phyloP scores from a whole-genome alignment of 2,797 vertebrate species.

The Tenualosa thibaudeaui region DNA sequence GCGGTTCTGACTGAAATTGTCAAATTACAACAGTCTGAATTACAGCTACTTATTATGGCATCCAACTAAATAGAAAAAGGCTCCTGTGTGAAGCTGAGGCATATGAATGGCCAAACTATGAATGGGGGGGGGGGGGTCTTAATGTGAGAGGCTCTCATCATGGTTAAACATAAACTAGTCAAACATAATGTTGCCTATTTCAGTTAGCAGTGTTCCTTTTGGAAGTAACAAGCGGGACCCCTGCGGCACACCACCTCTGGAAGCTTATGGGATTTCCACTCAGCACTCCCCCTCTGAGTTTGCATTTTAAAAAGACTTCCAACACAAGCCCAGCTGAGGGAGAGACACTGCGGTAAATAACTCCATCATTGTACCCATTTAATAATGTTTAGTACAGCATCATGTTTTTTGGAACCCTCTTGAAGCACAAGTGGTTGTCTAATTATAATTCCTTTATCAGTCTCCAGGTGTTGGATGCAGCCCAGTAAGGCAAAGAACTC shows the following conservation, averaged over 20 bases:
- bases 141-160: neutral
- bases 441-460: conserved; percentile 17
- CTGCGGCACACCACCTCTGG: no score
- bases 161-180: neutral
- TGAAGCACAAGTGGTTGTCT: conserved; percentile 3
- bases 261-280: neutral
- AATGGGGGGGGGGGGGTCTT: no score
- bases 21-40: neutral
- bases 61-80: neutral
- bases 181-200: neutral
- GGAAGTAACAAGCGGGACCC: neutral
- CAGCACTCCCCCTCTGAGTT: neutral
- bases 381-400: conserved; percentile 39
- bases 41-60: neutral
- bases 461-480: neutral
- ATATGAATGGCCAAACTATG: neutral
- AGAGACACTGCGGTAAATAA: conserved; percentile 45
- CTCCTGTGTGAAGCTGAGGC: neutral
- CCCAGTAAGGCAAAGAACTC: neutral
- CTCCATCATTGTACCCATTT: conserved; percentile 46
- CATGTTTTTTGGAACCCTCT: conserved; percentile 17
- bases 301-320: conserved; percentile 44
- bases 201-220: neutral
- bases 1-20: neutral
- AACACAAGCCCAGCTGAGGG: conserved; percentile 41